Base-by-base conservation (phyloP, 2,797 vertebrate genomes). In the Gymnodraco acuticeps region DNA sequence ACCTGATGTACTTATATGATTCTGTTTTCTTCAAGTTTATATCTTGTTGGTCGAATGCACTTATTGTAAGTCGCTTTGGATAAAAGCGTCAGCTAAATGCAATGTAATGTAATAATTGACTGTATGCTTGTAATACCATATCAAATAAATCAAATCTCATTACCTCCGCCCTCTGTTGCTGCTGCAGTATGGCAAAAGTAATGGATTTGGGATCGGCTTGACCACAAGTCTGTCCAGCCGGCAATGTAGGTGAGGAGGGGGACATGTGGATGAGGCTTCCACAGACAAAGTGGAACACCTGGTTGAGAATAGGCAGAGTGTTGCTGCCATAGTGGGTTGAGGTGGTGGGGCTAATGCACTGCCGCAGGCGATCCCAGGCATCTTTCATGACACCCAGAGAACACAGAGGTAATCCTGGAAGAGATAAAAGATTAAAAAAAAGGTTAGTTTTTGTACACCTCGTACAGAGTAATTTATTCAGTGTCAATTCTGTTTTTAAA, bases 351-450 rank as follows among this genome's bases (percentile, higher is more conserved):
- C 93, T 95, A 88, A 96, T 95, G 51, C 95, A 96, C 90, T 96
- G 95, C 3, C 95, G 89, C 55, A 96, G 85, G 42, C 95, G 90
- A 80, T 96, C 94, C 95, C 95, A 96, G 1, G 95, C 95, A 2
- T 94, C 95, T 84, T 95, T 96, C 95, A 96, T 95, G 77, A 96
- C 93, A 16, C 93, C 95, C 80, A 95, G 85, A 65, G 95, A 96
- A 75, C 95, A 96, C 15, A 96, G 85, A 11, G 95, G 95, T 73
- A 95, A 81, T 7, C 90, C 95, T 96, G 78, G 3, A 80, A 61
- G 11, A 62, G 3, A 75, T 5, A 64, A 59, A 77, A 77, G n/a
- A 47, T 16, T 15, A 33, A 53, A 33, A 53, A 8, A 4, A 38
- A 59, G 4, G 14, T 6, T n/a, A 33, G 4, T 7, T 12, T 38